A percentile compares a stretch with the other conserved stretches of the same genome.
phyloP scores from a whole-genome alignment of 2,888 invertebrate genomes.

The Gortyna flavago region DNA sequence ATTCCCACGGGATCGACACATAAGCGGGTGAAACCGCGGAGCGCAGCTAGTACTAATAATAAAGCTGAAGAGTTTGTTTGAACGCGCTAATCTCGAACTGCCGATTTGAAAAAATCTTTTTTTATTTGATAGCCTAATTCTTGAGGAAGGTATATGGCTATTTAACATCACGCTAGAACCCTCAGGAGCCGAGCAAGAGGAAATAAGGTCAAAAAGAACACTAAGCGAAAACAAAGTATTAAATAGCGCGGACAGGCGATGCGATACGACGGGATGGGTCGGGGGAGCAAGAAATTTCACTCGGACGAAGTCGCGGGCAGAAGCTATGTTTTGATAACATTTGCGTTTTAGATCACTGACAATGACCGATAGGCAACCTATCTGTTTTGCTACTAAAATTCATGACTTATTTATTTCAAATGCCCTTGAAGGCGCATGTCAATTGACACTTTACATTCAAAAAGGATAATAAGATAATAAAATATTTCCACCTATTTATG shows the following conservation, averaged over 20 bases:
- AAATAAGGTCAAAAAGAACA: neutral
- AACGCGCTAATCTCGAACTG: neutral
- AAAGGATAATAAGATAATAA: neutral
- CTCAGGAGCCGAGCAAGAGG: neutral
- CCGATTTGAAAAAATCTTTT: neutral
- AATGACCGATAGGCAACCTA: neutral
- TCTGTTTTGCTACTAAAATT: neutral
- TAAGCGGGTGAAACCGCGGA: too few species aligned
- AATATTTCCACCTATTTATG: neutral
- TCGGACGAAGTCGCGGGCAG: neutral
- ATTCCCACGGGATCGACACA: too few species aligned
- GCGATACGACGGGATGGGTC: neutral
- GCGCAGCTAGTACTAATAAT: neutral
- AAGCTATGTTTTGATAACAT: neutral
- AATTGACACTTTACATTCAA: neutral
- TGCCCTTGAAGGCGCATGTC: slow-evolving; percentile 10
- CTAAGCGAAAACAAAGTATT: neutral
- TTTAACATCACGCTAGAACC: neutral
- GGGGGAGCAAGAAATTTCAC: neutral
- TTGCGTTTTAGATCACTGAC: neutral
- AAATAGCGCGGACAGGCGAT: neutral
- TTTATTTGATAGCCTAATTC: neutral
- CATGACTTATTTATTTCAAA: slow-evolving; percentile 1
- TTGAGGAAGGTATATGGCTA: neutral
- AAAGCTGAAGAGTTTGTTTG: neutral